Evolutionary conservation across 2,797 vertebrate genomes (phyloP).

Genomic region (Xiphorhynchus erythropygius): DNA sequence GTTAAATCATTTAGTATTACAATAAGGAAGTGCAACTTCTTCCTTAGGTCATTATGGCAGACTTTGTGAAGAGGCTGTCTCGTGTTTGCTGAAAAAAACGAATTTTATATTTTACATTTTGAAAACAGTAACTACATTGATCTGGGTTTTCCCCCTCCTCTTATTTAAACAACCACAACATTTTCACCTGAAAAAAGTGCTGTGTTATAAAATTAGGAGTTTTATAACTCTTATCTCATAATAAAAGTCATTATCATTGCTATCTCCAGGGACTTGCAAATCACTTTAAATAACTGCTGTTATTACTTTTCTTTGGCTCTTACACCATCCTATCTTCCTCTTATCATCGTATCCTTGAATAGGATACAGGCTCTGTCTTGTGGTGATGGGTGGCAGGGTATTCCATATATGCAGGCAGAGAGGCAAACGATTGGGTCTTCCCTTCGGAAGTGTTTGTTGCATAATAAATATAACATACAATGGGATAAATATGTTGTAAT

Average conservation of each 20-base stretch:
- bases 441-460: not conserved
- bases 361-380: not conserved
- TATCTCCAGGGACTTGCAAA: not conserved
- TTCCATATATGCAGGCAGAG: not conserved
- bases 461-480: not conserved
- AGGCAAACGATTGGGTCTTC: not conserved
- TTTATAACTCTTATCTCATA: not conserved
- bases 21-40: conserved; percentile 42
- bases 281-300: not conserved
- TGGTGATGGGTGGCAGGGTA: not conserved
- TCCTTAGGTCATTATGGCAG: not conserved
- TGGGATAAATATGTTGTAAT: not conserved
- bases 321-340: not conserved
- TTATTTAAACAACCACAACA: not conserved
- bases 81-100: not conserved
- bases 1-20: not conserved
- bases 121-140: not conserved
- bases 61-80: not conserved
- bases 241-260: not conserved
- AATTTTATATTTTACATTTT: not conserved
- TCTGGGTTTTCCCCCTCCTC: not conserved
- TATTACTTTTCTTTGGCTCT: not conserved
- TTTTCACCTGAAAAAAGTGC: not conserved
- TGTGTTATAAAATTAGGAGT: not conserved
- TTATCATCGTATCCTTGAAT: too few species aligned